Base-by-base conservation (phyloP, 1,140 invertebrate species). In the Megathymus violae region DNA sequence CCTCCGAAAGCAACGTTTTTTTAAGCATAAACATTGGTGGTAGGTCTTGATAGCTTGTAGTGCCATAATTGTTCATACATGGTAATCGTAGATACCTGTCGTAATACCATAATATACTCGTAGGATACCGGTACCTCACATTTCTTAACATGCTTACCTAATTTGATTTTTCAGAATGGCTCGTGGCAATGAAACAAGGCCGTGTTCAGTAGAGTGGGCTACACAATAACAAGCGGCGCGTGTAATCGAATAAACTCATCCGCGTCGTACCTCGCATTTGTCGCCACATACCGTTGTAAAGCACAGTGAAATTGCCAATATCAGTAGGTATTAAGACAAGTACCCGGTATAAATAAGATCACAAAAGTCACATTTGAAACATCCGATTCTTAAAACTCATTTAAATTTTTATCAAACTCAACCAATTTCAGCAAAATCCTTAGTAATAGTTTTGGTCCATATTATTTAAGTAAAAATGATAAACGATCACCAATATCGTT, bases 181-280 rank as follows among this genome's bases (percentile, higher is more conserved):
- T 34, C 34, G 11, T 17, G n/a, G 50, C 16, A 40, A 31, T 31
- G 27, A 31, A 31, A 31, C 27, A 31, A 31, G 27, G 27, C 27
- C 27, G 27, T 31, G 27, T 7, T 31, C 27, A 31, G 27, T 31
- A 31, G 27, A 31, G 27, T 31, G 27, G 27, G 27, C 27, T 31
- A 31, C 4, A 31, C 27, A 9, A 9, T 7, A 9, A 9, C 27
- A 7, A 52, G 16, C 50, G 34, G 34, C 34, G 50, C 34, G 50
- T 52, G 50, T 19, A 52, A 52, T 52, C 50, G 50, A 52, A 52
- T 52, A 52, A 52, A 36, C 50, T 19, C 34, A 52, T 52, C 34
- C 34, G 48, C 34, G 27, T 31, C 19, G 2, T 22, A 31, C 27
- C 27, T 31, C 27, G 27, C 27, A 31, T 31, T 31, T 31, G 27